Evolutionary conservation across 2,888 invertebrate genomes (phyloP).

Genomic region (Amiota mariae): DNA sequence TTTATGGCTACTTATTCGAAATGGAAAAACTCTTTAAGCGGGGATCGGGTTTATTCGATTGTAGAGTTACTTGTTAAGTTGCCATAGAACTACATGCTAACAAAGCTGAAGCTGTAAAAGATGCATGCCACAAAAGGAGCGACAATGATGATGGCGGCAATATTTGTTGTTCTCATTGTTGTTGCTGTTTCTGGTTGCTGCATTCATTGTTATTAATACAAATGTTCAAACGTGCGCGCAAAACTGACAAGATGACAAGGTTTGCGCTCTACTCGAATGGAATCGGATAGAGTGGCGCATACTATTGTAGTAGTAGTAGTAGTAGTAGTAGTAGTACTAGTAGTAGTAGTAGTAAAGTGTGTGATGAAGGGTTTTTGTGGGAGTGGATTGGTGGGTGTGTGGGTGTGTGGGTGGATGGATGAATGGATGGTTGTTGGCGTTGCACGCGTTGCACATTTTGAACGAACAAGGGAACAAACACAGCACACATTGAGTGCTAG

Average conservation of each 20-base stretch:
- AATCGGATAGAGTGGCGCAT: background rate
- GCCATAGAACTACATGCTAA: background rate
- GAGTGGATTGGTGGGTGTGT: background rate
- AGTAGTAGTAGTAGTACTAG: too few species aligned
- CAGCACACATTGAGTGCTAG: too few species aligned
- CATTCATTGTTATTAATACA: constrained; percentile 37
- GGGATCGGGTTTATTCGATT: too few species aligned
- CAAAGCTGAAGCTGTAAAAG: constrained; percentile 16
- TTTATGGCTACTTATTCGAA: too few species aligned
- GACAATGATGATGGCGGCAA: background rate
- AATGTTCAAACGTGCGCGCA: constrained; percentile 29
- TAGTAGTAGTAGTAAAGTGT: background rate
- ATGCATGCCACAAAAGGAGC: constrained; percentile 3
- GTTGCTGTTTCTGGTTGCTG: constrained; percentile 36
- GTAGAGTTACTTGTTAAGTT: too few species aligned
- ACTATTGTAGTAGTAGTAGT: too few species aligned
- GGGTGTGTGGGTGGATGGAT: background rate
- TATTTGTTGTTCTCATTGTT: background rate
- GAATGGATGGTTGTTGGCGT: background rate
- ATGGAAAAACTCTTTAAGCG: too few species aligned
- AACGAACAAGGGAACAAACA: background rate
- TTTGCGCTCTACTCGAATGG: constrained; percentile 1
- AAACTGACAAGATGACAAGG: constrained; percentile 32
- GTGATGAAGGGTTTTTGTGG: background rate
- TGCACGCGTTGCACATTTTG: background rate